Evolutionary conservation across 2,888 invertebrate genomes (phyloP).

Genomic region (Palloptera scutellata): DNA sequence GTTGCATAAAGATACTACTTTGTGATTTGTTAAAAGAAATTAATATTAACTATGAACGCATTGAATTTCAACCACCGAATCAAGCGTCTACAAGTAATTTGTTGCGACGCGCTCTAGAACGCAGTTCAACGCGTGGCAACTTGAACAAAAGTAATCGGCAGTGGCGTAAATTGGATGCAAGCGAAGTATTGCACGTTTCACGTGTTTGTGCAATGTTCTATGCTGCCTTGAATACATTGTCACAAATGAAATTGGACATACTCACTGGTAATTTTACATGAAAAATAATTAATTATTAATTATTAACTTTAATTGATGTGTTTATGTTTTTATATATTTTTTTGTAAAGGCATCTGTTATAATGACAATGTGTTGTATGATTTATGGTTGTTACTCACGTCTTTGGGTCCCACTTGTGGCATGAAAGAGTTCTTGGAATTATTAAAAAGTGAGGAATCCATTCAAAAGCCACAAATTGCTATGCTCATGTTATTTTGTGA

Average conservation of each 20-base stretch:
- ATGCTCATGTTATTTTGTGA: slow-evolving; percentile 93
- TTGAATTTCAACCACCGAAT: slow-evolving; percentile 60
- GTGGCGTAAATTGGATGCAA: slow-evolving; percentile 77
- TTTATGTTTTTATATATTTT: neutral
- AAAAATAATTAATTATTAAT: neutral
- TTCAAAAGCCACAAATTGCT: slow-evolving; percentile 85
- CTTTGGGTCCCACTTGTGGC: slow-evolving; percentile 88
- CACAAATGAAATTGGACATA: slow-evolving; percentile 90
- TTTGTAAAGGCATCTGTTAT: slow-evolving; percentile 82
- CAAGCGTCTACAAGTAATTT: slow-evolving; percentile 65
- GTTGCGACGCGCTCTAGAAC: slow-evolving; percentile 70
- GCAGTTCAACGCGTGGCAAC: slow-evolving; percentile 66
- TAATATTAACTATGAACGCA: slow-evolving; percentile 58
- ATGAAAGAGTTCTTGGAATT: slow-evolving; percentile 88
- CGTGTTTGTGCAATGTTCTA: slow-evolving; percentile 92
- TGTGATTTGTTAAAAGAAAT: slow-evolving; percentile 65
- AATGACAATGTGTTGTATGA: slow-evolving; percentile 89
- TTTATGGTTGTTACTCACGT: slow-evolving; percentile 89
- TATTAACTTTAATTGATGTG: neutral
- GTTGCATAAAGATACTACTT: slow-evolving; percentile 68
- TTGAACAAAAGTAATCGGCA: slow-evolving; percentile 69
- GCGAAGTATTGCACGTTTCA: slow-evolving; percentile 83
- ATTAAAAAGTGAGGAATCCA: slow-evolving; percentile 78
- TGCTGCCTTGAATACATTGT: slow-evolving; percentile 86
- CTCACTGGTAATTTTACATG: slow-evolving; percentile 44